Evolutionary conservation across 64 coral and sea anemone genomes (phyloP).

Genomic region (Montipora sp.): DNA sequence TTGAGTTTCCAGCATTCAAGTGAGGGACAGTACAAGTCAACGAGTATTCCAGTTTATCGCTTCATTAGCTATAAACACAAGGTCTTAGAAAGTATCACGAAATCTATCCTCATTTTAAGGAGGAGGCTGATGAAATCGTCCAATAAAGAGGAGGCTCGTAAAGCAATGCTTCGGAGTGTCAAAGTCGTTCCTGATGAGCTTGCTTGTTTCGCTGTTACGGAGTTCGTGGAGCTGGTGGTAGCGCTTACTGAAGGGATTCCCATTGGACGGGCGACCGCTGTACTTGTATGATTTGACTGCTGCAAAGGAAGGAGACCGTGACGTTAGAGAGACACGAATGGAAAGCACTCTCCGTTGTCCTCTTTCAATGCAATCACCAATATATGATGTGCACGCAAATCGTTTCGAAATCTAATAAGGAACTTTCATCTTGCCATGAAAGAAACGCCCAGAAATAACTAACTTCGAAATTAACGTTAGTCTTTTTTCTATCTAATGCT

Average conservation of each 20-base stretch:
- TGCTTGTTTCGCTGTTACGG: neutral
- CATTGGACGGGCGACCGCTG: neutral
- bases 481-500: too few relatives aligned
- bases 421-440: too few relatives aligned
- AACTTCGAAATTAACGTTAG: too few relatives aligned
- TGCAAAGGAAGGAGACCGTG: neutral
- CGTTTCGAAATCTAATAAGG: too few relatives aligned
- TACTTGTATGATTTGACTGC: neutral
- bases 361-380: too few relatives aligned
- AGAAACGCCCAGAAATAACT: too few relatives aligned
- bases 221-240: neutral
- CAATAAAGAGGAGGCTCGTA: neutral
- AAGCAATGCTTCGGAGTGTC: neutral
- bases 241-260: neutral
- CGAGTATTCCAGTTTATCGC: too few relatives aligned
- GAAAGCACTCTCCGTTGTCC: too few relatives aligned
- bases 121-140: constrained; percentile 4
- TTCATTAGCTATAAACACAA: neutral
- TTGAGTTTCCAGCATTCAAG: neutral
- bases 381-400: too few relatives aligned
- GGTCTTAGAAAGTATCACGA: neutral
- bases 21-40: too few relatives aligned
- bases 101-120: neutral
- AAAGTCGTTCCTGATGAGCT: neutral
- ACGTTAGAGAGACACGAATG: neutral